phyloP scores from a whole-genome alignment of 2,797 vertebrate species.

The Tokudaia tokunoshimensis region DNA sequence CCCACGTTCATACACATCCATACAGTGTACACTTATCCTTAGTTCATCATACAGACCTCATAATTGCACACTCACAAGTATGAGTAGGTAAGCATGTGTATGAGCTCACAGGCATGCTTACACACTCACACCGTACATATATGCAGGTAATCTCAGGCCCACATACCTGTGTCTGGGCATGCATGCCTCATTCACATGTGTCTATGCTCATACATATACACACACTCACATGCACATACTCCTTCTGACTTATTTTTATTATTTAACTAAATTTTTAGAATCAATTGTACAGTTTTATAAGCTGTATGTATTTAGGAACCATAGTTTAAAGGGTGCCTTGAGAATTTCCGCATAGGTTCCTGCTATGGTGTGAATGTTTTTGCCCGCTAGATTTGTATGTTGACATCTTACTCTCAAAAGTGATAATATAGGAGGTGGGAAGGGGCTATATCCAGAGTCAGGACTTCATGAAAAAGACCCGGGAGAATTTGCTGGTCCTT shows the following conservation, averaged over 20 bases:
- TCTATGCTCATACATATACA: background rate
- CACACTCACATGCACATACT: no score
- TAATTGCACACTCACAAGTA: background rate
- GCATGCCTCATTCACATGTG: background rate
- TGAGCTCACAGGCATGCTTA: background rate
- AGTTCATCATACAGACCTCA: background rate
- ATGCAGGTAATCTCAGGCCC: background rate
- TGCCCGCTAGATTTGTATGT: background rate
- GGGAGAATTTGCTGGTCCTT: background rate
- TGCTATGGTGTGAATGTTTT: background rate
- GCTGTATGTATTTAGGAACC: background rate
- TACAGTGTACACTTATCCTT: background rate
- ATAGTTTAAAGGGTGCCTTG: background rate
- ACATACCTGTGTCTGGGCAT: fast-evolving
- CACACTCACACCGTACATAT: background rate
- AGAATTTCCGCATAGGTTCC: background rate
- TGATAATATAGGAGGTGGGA: background rate
- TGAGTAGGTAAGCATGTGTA: background rate
- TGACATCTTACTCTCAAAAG: background rate
- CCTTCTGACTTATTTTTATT: background rate
- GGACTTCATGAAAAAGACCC: no score
- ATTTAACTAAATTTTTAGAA: background rate
- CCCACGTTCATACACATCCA: background rate
- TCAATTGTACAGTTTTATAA: background rate
- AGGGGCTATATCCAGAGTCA: background rate